A percentile compares a stretch with the other conserved stretches of the same genome.
Evolutionary conservation across 2,797 vertebrate species (phyloP).

Genomic region (Argya squamiceps): DNA sequence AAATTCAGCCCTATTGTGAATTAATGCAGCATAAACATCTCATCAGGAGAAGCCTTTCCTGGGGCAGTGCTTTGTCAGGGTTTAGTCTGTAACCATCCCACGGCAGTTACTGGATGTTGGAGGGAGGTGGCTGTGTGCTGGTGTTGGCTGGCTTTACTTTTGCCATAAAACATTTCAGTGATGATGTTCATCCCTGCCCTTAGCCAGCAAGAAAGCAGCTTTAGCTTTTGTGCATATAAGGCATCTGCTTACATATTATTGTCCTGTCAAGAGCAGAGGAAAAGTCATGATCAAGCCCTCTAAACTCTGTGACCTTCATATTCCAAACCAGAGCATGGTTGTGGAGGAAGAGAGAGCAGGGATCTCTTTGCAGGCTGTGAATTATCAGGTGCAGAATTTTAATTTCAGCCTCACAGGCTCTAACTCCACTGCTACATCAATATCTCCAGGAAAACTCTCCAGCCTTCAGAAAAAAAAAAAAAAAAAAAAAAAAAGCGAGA

Average conservation of each 20-base stretch:
- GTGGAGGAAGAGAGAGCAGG: neutral
- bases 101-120: neutral
- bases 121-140: neutral
- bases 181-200: neutral
- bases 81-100: neutral
- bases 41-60: neutral
- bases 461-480: neutral
- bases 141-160: neutral
- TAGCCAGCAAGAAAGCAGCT: neutral
- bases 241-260: neutral
- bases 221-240: conserved; percentile 29
- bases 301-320: neutral
- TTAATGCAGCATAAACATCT: conserved; percentile 9
- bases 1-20: conserved; percentile 25
- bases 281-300: neutral
- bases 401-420: neutral
- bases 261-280: neutral
- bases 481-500: neutral
- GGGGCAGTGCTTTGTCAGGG: neutral
- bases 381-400: neutral
- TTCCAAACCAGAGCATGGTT: neutral
- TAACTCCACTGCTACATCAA: neutral
- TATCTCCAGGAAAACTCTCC: neutral
- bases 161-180: neutral
- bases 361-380: neutral